Evolutionary conservation across 2,888 invertebrate species (phyloP).

Genomic region (Gisinianus flammeolus): DNA sequence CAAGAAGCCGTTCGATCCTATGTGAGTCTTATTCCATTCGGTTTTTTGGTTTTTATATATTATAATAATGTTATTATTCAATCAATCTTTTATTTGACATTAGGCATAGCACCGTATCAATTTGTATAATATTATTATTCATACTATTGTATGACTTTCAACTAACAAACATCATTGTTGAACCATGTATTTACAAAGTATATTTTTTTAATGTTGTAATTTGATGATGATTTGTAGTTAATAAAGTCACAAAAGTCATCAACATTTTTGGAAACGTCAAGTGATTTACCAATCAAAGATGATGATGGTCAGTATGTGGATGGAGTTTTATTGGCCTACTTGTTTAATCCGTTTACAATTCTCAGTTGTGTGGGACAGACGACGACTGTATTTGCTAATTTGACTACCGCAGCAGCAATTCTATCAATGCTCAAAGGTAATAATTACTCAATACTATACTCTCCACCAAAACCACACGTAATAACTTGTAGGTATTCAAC

Average conservation of each 20-base stretch:
- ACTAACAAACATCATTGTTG: too few species aligned
- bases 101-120: too few species aligned
- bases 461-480: neutral
- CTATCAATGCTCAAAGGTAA: slow-evolving; percentile 71
- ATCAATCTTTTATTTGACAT: too few species aligned
- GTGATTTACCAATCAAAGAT: slow-evolving; percentile 50
- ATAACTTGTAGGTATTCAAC: neutral
- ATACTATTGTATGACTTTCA: too few species aligned
- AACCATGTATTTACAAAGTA: too few species aligned
- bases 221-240: too few species aligned
- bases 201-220: too few species aligned
- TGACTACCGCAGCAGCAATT: slow-evolving; percentile 76
- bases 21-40: slow-evolving; percentile 62
- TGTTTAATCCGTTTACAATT: slow-evolving; percentile 88
- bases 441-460: neutral
- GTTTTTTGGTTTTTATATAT: neutral
- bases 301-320: slow-evolving; percentile 66
- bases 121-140: neutral
- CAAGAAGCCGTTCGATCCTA: slow-evolving; percentile 71
- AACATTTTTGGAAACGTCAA: slow-evolving; percentile 43
- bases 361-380: slow-evolving; percentile 87
- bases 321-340: slow-evolving; percentile 77
- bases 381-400: slow-evolving; percentile 87
- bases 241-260: slow-evolving; percentile 53
- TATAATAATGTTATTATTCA: too few species aligned